Percentiles rank a stretch among this genome's conserved stretches.
Conservation (phyloP, 2,888 invertebrate genomes). For the Chymomyza caudatula region DNA sequence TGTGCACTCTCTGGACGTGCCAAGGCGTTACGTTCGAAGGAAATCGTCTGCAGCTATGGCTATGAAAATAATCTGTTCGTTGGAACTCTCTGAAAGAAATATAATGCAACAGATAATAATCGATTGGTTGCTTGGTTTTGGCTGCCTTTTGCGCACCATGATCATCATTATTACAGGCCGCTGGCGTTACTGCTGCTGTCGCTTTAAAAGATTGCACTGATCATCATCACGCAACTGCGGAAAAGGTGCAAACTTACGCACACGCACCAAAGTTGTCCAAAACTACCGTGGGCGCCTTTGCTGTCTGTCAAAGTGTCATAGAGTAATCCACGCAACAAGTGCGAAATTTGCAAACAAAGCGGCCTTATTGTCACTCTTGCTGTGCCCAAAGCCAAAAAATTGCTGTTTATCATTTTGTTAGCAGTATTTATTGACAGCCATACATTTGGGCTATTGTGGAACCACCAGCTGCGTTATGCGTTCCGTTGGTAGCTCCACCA, state of each 20-base stretch:
- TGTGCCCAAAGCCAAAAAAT: background rate
- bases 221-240: slow-evolving; percentile 17
- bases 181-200: no score
- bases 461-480: background rate
- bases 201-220: background rate
- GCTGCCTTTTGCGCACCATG: slow-evolving; percentile 65
- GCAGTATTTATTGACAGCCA: background rate
- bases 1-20: slow-evolving; percentile 51
- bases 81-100: slow-evolving; percentile 64
- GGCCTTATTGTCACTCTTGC: slow-evolving; percentile 2
- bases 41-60: slow-evolving; percentile 26
- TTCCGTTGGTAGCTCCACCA: slow-evolving; percentile 61
- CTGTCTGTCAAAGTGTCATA: background rate
- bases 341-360: slow-evolving; percentile 29
- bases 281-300: slow-evolving; percentile 38
- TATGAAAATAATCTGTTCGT: slow-evolving; percentile 65
- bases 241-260: slow-evolving; percentile 36
- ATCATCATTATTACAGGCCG: slow-evolving; percentile 59
- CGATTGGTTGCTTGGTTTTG: slow-evolving; percentile 70
- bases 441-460: background rate
- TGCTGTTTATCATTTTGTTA: background rate
- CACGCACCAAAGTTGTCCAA: slow-evolving; percentile 26
- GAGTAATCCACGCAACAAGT: slow-evolving; percentile 57
- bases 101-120: slow-evolving; percentile 68
- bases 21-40: slow-evolving; percentile 48